Evolutionary conservation across 2,888 invertebrate genomes (phyloP).

Genomic region (Hecatera dysodea): DNA sequence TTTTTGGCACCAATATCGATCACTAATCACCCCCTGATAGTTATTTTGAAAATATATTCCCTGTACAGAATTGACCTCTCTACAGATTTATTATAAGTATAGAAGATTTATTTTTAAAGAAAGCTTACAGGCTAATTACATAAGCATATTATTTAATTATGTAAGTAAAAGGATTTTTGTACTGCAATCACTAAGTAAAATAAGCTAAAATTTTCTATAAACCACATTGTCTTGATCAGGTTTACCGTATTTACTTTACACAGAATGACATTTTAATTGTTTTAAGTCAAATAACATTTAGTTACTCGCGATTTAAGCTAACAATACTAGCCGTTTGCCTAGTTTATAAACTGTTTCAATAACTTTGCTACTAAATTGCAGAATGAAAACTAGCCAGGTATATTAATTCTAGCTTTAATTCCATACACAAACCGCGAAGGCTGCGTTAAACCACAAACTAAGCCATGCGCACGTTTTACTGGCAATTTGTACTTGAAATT

Average conservation of each 20-base stretch:
- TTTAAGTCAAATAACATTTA: background rate
- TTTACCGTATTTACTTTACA: background rate
- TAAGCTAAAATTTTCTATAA: background rate
- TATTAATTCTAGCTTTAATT: conserved; percentile 29
- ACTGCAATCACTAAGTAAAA: background rate
- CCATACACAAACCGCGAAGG: conserved; percentile 46
- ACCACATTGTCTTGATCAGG: background rate
- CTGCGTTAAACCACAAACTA: conserved; percentile 35
- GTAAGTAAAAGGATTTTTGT: no score
- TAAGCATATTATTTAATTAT: no score
- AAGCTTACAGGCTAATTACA: no score
- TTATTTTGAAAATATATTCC: no score
- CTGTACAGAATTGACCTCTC: no score
- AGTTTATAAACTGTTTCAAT: conserved; percentile 28
- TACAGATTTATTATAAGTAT: no score
- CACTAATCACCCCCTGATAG: no score
- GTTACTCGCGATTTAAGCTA: background rate
- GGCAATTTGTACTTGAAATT: background rate
- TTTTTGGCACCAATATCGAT: no score
- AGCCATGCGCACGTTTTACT: conserved; percentile 21
- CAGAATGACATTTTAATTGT: background rate
- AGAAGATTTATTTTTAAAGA: no score
- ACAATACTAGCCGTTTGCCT: background rate
- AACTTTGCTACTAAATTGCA: conserved; percentile 4
- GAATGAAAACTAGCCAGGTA: conserved; percentile 1